phyloP scores from a whole-genome alignment of 2,797 vertebrate species.

The Xenentodon cancila region DNA sequence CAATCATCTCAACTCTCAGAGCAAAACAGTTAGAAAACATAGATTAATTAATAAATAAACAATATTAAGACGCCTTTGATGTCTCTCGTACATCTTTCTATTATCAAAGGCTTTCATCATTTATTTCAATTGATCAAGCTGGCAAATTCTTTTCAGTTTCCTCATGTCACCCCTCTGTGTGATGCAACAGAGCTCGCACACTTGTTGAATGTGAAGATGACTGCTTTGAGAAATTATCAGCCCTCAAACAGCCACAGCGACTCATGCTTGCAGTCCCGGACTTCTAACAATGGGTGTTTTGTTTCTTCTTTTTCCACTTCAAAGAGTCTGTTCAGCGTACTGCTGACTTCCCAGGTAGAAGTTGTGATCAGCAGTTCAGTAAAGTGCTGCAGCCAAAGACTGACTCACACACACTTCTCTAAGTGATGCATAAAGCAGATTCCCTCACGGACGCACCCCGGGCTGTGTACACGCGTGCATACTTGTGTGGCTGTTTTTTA shows the following conservation, averaged over 20 bases:
- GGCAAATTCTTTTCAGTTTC: conserved; percentile 1
- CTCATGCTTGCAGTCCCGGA: neutral
- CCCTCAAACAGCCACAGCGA: conserved; percentile 17
- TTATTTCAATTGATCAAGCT: neutral
- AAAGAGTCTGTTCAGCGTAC: conserved; percentile 20
- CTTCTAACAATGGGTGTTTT: neutral
- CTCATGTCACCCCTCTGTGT: neutral
- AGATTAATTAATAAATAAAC: neutral
- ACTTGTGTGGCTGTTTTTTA: conserved; percentile 18
- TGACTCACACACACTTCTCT: conserved; percentile 47
- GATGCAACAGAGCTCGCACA: conserved; percentile 16
- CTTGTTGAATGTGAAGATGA: conserved; percentile 33
- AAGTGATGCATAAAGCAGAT: conserved; percentile 56
- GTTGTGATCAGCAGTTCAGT: conserved; percentile 42
- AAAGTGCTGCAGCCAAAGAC: conserved; percentile 42
- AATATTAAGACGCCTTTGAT: neutral
- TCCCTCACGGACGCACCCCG: conserved; percentile 21
- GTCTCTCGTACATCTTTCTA: neutral
- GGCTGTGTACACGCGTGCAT: neutral
- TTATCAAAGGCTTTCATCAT: neutral
- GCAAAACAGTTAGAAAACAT: neutral
- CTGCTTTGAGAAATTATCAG: conserved; percentile 37
- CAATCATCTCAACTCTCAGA: neutral
- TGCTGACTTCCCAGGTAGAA: conserved; percentile 28
- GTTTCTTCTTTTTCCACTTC: conserved; percentile 8